Conservation (phyloP, 2,888 invertebrate species). For the Sesia apiformis region DNA sequence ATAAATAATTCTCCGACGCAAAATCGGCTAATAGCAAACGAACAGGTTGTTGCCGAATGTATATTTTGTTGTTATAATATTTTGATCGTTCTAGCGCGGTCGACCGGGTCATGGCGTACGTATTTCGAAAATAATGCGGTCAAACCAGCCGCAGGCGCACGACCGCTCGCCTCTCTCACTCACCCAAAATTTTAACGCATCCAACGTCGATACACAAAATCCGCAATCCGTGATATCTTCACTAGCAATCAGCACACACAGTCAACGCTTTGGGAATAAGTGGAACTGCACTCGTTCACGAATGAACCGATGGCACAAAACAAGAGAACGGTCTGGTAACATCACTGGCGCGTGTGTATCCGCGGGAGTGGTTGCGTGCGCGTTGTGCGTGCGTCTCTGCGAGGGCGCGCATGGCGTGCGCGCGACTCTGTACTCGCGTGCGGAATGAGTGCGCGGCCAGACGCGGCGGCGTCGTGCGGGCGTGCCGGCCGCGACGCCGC, state of each 20-base stretch:
- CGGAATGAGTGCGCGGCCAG: conserved; percentile 22
- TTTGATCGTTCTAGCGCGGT: conserved; percentile 65
- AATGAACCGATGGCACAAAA: conserved; percentile 30
- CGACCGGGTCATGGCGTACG: conserved; percentile 68
- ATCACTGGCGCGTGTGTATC: conserved; percentile 55
- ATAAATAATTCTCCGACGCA: neutral
- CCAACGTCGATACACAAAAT: conserved; percentile 53
- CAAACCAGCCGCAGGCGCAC: conserved; percentile 67
- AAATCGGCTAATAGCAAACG: conserved; percentile 4
- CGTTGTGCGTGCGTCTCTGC: conserved; percentile 7
- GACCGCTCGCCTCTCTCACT: conserved; percentile 63
- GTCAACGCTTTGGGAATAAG: conserved; percentile 63
- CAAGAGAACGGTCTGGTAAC: conserved; percentile 49
- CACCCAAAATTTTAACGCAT: conserved; percentile 72
- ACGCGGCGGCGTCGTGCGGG: conserved; percentile 47
- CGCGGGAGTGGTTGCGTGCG: conserved; percentile 26
- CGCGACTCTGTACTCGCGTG: conserved; percentile 43
- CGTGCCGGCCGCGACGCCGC: conserved; percentile 18
- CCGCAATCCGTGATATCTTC: conserved; percentile 53
- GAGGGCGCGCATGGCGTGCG: conserved; percentile 43
- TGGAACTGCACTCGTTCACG: conserved; percentile 60
- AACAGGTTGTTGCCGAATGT: conserved; percentile 34
- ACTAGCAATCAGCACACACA: conserved; percentile 26
- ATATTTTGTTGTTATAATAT: conserved; percentile 54
- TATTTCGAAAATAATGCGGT: conserved; percentile 74